Base-by-base conservation (phyloP, 2,113 vertebrate species). In the Chlorodrepanis virens region DNA sequence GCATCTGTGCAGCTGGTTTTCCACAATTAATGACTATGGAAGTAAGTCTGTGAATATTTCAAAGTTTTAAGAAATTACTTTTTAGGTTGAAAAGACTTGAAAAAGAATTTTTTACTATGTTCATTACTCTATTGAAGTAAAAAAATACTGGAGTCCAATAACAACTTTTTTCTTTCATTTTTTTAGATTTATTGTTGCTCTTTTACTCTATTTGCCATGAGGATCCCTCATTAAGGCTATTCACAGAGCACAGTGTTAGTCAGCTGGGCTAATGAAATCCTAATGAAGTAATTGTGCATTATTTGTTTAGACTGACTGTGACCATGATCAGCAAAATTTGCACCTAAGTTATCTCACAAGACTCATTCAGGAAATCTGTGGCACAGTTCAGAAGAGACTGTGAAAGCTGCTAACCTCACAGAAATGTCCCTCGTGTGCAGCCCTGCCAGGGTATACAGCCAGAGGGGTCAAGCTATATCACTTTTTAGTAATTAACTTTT, bases 401-500 rank as follows among this genome's bases (percentile, higher is more conserved):
- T 52, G 33, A 59, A 37, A 37, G 10, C 37, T 75, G 15, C 60
- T 89, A 44, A 70, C 11, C 35, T 89, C n/a, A 10, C 28, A 90
- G 56, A 90, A 74, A 20, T 70, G 33, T 78, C 76, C 56, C 81
- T 68, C 68, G 69, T 25, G 69, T n/a, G 31, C 31, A 87, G 63
- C 35, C 60, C 60, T 83, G 37, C 16, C 39, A 68, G 65, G 27
- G 57, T 85, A 83, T 24, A 65, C 22, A 92, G 63, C 52, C 57
- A 85, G 57, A 75, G 61, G 45, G 87, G 78, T 96, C 89, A 89
- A 79, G 39, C 29, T 75, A n/a, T 87, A 92, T 91, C 39, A 89
- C 61, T 91, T 92, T 82, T 89, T 84, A 78, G 49, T 79, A 89
- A 94, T 89, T 89, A 94, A 40, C 21, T 84, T 89, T 76, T 79